phyloP scores from a whole-genome alignment of 2,888 invertebrate species.

The Opisthograptis luteolata region DNA sequence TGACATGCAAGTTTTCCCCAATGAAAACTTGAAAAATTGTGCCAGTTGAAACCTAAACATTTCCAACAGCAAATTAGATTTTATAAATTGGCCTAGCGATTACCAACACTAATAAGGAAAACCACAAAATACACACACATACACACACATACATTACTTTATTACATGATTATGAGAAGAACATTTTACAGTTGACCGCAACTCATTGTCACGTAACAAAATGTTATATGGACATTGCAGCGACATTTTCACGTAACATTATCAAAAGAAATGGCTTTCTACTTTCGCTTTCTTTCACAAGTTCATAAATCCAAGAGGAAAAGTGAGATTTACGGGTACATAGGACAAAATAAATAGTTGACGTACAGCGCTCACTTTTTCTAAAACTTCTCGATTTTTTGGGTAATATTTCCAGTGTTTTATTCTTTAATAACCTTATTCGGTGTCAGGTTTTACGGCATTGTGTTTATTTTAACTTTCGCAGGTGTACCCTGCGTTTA shows the following conservation, averaged over 20 bases:
- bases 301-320: conserved; percentile 4
- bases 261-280: conserved; percentile 22
- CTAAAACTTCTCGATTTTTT: too few species aligned
- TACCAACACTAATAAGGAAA: background rate
- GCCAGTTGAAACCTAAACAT: too few species aligned
- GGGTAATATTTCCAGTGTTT: too few species aligned
- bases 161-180: conserved; percentile 14
- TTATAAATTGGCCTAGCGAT: background rate
- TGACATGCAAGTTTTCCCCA: too few species aligned
- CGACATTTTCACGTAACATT: conserved; percentile 21
- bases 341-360: too few species aligned
- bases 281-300: conserved; percentile 22
- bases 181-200: conserved; percentile 16
- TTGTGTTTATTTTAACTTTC: too few species aligned
- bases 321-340: background rate
- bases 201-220: conserved; percentile 23
- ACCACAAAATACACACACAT: conserved; percentile 1
- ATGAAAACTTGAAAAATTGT: too few species aligned
- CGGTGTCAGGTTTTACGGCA: too few species aligned
- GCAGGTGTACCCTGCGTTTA: too few species aligned
- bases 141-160: background rate
- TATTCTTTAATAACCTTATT: too few species aligned
- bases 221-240: conserved; percentile 22
- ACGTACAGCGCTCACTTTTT: too few species aligned
- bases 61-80: background rate